Base-by-base conservation (phyloP, 2,113 vertebrate species). In the Hystrix brachyura region DNA sequence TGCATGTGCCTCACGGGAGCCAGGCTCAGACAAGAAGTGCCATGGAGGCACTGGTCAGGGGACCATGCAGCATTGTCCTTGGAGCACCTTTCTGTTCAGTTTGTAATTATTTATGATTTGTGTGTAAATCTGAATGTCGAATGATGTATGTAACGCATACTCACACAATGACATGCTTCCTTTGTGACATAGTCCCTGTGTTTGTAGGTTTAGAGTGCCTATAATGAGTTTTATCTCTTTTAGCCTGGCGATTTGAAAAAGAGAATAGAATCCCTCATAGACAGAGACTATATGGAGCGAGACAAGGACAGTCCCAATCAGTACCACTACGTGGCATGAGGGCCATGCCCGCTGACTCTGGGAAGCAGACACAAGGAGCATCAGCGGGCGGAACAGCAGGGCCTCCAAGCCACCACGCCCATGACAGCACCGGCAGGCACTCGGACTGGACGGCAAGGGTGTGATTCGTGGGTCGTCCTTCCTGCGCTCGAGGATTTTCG, bases 201-300 rank as follows among this genome's bases (percentile, higher is more conserved):
- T 91, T 71, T 79, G 43, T 69, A 53, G 97, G 65, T 83, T 23
- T 51, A 96, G 18, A 0, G 9, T 19, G 65, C 60, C 83, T 96
- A 0, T 96, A 32, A 85, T 90, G 34, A 74, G 0, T n/a, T 92
- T 43, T 32, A 98, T 96, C 96, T 96, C 62, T 98, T 98, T 21
- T 97, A 99, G 99, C 99, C 99, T 94, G 99, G 99, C 87, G 99
- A 99, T 96, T 98, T 99, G 98, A 99, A 99, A 98, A 99, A 99
- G 98, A 98, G 99, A 83, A 99, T 99, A 19, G 99, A 99, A 98
- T 99, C 99, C 23, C 99, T 99, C 87, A 99, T 99, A 97, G 99
- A 99, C 97, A 99, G 99, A 98, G 99, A 99, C 98, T 99, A 99
- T 98, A 99, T 99, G 99, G 99, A 99, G 96, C 99, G 99, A 79